These are phyloP conservation scores for Calidris pygmaea DNA, from an alignment of 2,113 vertebrate species.

Conservation along the genomic window DNA sequence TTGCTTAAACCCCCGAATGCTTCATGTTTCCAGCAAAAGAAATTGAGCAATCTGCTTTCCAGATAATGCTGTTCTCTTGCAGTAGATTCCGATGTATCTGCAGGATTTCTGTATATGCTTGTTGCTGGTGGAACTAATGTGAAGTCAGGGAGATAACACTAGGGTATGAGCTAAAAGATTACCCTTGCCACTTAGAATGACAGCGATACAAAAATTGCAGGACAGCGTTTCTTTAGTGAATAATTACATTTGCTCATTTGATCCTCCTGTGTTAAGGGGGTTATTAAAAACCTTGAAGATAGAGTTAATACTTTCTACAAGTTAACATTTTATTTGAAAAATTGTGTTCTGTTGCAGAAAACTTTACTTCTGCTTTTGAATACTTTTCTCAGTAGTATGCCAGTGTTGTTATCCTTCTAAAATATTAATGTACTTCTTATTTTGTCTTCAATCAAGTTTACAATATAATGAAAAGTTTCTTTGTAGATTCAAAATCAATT, in stretches of 20 bases:
- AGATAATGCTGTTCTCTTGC: neutral
- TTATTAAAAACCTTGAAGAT: neutral
- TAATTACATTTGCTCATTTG: neutral
- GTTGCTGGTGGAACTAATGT: neutral
- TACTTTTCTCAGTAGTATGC: neutral
- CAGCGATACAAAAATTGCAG: neutral
- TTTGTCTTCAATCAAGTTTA: neutral
- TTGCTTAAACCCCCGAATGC: neutral
- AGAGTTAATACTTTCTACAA: neutral
- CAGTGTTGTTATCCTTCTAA: neutral
- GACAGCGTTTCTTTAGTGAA: neutral
- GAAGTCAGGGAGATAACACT: neutral
- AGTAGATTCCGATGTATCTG: neutral
- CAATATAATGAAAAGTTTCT: neutral
- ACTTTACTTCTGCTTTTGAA: neutral
- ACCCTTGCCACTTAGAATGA: neutral
- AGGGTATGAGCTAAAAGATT: neutral
- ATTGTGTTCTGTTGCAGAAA: neutral
- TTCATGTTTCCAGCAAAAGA: neutral
- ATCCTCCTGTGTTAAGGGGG: rapidly evolving
- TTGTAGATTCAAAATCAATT: slow-evolving; percentile 78
- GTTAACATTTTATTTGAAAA: neutral
- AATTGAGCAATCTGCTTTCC: neutral
- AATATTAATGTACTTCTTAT: neutral
- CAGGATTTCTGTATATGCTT: neutral